Conservation (phyloP, 2,888 invertebrate genomes). For the Therioaphis trifolii region DNA sequence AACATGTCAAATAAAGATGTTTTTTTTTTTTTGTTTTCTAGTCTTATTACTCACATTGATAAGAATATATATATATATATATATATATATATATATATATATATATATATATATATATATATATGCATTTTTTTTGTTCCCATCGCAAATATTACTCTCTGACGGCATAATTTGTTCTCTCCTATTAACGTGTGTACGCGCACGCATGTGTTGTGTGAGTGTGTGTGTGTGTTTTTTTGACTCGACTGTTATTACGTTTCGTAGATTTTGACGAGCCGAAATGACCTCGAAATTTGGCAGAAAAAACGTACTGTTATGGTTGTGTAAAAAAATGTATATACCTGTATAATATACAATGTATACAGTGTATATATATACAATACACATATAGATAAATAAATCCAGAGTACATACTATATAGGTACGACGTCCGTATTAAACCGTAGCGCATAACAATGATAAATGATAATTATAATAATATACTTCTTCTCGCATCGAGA, state of each 20-base stretch:
- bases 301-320: conserved; percentile 31
- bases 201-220: no score
- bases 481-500: background rate
- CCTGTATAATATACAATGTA: background rate
- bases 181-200: background rate
- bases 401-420: no score
- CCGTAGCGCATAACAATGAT: background rate
- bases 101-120: no score
- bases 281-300: conserved; percentile 16
- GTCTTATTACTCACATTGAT: no score
- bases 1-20: no score
- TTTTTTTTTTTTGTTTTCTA: no score
- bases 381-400: no score
- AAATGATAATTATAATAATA: background rate
- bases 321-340: conserved; percentile 3
- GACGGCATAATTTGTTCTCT: conserved; percentile 17
- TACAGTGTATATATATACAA: background rate
- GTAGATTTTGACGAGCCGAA: conserved; percentile 22
- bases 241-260: conserved; percentile 31
- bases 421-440: conserved; percentile 18
- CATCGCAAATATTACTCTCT: conserved; percentile 30
- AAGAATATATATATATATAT: no score
- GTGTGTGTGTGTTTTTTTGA: conserved; percentile 1
- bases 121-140: conserved; percentile 6
- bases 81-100: no score